Base-by-base conservation (phyloP, 2,797 vertebrate species). In the Sylvia borin region DNA sequence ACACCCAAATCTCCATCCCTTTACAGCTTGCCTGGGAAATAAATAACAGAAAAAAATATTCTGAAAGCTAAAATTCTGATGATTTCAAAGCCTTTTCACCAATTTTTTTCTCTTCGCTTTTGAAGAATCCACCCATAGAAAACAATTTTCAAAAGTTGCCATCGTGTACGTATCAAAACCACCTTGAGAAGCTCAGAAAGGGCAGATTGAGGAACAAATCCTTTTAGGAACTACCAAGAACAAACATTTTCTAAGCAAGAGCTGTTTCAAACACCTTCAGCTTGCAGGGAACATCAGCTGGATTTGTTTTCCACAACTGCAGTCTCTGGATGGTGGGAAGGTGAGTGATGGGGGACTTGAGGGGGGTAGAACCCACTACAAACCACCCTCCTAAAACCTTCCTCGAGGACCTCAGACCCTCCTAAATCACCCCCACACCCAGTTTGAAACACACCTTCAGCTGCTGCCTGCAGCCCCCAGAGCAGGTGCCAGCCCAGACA, bases 41-140 rank as follows among this genome's bases (percentile, higher is more conserved):
- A 80, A 66, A 48, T 11, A 93, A 76, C 53, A 80, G 79, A 19
- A 75, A 95, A 85, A 92, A 95, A 90, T 91, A 95, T 95, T 97
- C 81, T 88, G 90, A 96, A 95, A 95, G 82, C 76, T 78, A 48
- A 81, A 91, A 90, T 94, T 88, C 25, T 42, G 47, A 68, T 32
- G 48, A 72, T 92, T 93, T 93, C 79, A 95, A 95, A 95, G 79
- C 47, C 66, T 95, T 90, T 84, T 58, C 83, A 62, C 22, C 20
- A 47, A n/a, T 16, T 3, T 66, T 65, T 91, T 70, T 61, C 40
- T 78, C 64, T 90, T 65, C 36, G 7, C 86, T 96, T 92, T 91
- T 90, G 81, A 90, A 86, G 85, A 85, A 91, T 58, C 45, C n/a
- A 18, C 58, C 81, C 1, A 15, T 0, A 86, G 55, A 62, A 77